Evolutionary conservation across 2,113 vertebrate species (phyloP).

Genomic region (Aleadryas rufinucha): DNA sequence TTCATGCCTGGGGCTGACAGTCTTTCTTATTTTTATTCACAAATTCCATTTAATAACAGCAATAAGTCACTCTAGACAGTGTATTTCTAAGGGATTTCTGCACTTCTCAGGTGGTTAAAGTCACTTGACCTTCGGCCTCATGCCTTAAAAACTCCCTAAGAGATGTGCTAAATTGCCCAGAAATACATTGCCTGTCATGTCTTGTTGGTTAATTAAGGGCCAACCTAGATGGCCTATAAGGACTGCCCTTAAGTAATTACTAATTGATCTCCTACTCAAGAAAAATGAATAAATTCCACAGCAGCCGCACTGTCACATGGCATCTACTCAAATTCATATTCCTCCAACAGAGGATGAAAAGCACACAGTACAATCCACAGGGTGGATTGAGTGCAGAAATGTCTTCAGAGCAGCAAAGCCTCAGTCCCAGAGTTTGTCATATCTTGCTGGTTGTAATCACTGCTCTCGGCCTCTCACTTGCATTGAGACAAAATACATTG

Average conservation of each 20-base stretch:
- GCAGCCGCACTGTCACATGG: constrained; percentile 25
- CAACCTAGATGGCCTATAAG: constrained; percentile 60
- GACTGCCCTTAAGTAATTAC: constrained; percentile 68
- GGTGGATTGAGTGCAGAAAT: not conserved
- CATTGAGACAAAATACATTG: not conserved
- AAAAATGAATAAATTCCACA: constrained; percentile 61
- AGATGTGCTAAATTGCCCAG: constrained; percentile 76
- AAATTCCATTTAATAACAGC: constrained; percentile 64
- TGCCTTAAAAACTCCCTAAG: constrained; percentile 71
- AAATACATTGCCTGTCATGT: constrained; percentile 76
- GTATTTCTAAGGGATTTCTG: constrained; percentile 70
- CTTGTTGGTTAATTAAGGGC: constrained; percentile 77
- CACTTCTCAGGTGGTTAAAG: constrained; percentile 76
- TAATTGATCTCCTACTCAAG: constrained; percentile 63
- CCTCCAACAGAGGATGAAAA: constrained; percentile 1
- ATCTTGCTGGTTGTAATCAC: not conserved
- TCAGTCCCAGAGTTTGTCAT: not conserved
- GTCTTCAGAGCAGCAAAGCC: not conserved
- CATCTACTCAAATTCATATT: constrained; percentile 50
- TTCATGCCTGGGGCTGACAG: constrained; percentile 61
- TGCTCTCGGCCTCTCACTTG: not conserved
- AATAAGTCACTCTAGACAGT: constrained; percentile 64
- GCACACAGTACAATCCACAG: not conserved
- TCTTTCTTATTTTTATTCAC: constrained; percentile 62
- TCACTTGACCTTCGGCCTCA: constrained; percentile 74